A percentile compares a stretch with the other conserved stretches of the same genome.
Conservation (phyloP, 1,140 invertebrate species). For the Dendroctonus valens region DNA sequence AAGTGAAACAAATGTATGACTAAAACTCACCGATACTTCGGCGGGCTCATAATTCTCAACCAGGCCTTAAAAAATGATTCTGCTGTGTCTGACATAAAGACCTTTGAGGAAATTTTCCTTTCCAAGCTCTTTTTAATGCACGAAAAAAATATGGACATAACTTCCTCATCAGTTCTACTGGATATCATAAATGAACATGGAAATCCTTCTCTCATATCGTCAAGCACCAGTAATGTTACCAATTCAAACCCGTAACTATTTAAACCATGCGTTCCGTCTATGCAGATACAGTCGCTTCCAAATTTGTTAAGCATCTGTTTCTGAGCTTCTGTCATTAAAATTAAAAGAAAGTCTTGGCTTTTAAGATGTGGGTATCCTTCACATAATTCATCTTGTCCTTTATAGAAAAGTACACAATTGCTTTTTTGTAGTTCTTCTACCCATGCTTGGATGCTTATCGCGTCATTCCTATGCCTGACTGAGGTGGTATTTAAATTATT, state of each 20-base stretch:
- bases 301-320: conserved; percentile 14
- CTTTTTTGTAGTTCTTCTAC: conserved; percentile 6
- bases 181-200: conserved; percentile 16
- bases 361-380: conserved; percentile 5
- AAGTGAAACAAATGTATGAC: background rate
- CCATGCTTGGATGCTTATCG: conserved; percentile 4
- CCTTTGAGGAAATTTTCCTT: conserved; percentile 4
- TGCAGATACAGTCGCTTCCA: conserved; percentile 24
- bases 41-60: conserved; percentile 1
- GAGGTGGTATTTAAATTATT: background rate
- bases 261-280: conserved; percentile 25
- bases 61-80: conserved; percentile 30
- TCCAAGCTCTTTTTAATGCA: conserved; percentile 18
- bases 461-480: conserved; percentile 4
- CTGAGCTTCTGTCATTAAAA: conserved; percentile 1
- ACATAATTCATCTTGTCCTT: background rate
- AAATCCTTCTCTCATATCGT: conserved; percentile 29
- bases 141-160: conserved; percentile 19
- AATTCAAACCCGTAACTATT: conserved; percentile 29
- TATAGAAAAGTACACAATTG: conserved; percentile 1
- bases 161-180: conserved; percentile 16
- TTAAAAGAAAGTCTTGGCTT: conserved; percentile 3
- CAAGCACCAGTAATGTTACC: conserved; percentile 21
- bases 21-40: background rate
- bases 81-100: conserved; percentile 34